phyloP scores from a whole-genome alignment of 2,113 vertebrate genomes.

The Stegastes partitus region DNA sequence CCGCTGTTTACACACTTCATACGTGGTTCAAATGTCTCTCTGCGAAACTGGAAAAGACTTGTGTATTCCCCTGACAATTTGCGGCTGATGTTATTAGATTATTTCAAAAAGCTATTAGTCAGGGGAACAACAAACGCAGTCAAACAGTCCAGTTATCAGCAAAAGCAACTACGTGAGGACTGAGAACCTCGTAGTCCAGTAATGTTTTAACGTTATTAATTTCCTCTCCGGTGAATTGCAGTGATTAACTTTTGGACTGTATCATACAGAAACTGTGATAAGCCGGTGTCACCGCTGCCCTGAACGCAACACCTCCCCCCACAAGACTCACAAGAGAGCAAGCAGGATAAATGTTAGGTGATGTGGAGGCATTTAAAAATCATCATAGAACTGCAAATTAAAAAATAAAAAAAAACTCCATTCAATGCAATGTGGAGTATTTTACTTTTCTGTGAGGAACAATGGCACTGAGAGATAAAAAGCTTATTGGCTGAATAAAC shows the following conservation, averaged over 20 bases:
- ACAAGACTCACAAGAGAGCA: not conserved
- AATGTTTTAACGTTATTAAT: not conserved
- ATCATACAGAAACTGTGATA: not conserved
- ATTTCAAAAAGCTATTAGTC: not conserved
- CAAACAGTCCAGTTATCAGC: conserved; percentile 6
- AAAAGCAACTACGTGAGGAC: not conserved
- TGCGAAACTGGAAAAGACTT: no score
- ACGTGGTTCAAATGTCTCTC: conserved; percentile 7
- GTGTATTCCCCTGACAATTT: not conserved
- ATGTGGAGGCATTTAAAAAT: conserved; percentile 16
- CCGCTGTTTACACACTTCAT: conserved; percentile 20
- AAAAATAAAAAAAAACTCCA: conserved; percentile 9
- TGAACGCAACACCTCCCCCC: conserved; percentile 3
- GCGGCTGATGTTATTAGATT: not conserved
- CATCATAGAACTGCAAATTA: conserved; percentile 24
- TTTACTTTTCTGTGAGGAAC: conserved; percentile 14
- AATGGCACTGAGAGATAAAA: conserved; percentile 28
- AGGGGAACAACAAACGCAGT: not conserved
- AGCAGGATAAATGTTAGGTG: not conserved
- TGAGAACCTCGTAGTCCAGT: not conserved
- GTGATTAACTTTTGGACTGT: not conserved
- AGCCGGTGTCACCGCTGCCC: not conserved
- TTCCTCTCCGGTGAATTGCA: not conserved
- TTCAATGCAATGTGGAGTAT: not conserved
- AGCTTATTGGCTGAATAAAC: conserved; percentile 34